Conservation (phyloP, 2,888 invertebrate species). For the Petrolisthes manimaculis region DNA sequence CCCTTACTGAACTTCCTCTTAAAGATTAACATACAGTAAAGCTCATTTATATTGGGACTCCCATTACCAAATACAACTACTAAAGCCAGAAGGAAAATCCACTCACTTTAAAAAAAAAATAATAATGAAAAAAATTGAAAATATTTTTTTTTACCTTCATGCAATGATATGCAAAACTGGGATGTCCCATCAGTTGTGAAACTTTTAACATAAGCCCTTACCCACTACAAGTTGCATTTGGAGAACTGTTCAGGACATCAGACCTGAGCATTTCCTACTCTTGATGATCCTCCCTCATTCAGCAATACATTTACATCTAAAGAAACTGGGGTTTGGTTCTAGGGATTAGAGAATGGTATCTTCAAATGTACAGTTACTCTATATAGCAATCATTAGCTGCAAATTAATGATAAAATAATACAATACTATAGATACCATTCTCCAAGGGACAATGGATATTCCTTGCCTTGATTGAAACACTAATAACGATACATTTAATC, state of each 20-base stretch:
- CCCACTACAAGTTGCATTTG: slow-evolving; percentile 49
- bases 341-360: slow-evolving; percentile 58
- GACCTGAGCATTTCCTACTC: slow-evolving; percentile 33
- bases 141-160: slow-evolving; percentile 50
- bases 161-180: slow-evolving; percentile 39
- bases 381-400: background rate
- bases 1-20: slow-evolving; percentile 51
- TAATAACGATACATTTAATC: slow-evolving; percentile 26
- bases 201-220: slow-evolving; percentile 53
- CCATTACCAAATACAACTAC: slow-evolving; percentile 50
- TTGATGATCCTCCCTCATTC: slow-evolving; percentile 50
- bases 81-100: slow-evolving; percentile 23
- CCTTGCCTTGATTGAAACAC: slow-evolving; percentile 47
- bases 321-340: slow-evolving; percentile 59
- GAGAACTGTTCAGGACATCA: slow-evolving; percentile 49
- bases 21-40: slow-evolving; percentile 53
- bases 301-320: slow-evolving; percentile 39
- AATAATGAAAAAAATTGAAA: background rate
- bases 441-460: slow-evolving; percentile 60
- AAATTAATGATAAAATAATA: background rate
- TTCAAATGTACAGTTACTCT: background rate
- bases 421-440: slow-evolving; percentile 40
- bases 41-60: slow-evolving; percentile 47
- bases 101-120: background rate
- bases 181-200: slow-evolving; percentile 36